Evolutionary conservation across 2,888 invertebrate genomes (phyloP), one percentile per base, ranked within the genome.

Genomic region (Apeira syringaria): DNA sequence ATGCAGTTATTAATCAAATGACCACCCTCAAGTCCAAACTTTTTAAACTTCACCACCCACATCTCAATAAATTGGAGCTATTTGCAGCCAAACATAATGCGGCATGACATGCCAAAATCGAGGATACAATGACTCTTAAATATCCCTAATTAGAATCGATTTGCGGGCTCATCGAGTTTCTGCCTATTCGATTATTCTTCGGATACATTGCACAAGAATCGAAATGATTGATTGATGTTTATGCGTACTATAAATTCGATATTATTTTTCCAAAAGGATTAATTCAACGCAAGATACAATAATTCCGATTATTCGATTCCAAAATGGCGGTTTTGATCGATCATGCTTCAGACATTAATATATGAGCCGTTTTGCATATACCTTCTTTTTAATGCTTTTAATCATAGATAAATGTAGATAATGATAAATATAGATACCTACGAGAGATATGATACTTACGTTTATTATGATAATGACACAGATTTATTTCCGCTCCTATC

Each of bases 111-210:
- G 65, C 58, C 63, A 68, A 61, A 68, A 65, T 64, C 64, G 20
- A 48, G 34, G 52, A 47, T 63, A 80, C 81, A 85, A 82, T 85
- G 81, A 85, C 80, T 86, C 76, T 74, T 79, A 81, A 86, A 82
- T 82, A 79, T 80, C 70, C 65, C 64, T 81, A 87, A 89, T 87
- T 87, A 85, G 79, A 74, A 82, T 75, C 80, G 77, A 82, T 87
- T 82, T 80, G 80, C 77, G 73, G 71, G 40, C 43, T 46, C 50
- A 53, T 69, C 68, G 66, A 46, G 59, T 60, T 64, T 61, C 33
- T 25, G 31, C 39, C 17, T 31, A 70, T 69, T 69, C 65, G 57
- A 64, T 62, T 74, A 75, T 83, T 81, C 74, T 75, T 84, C 78
- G 63, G 62, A 61, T 20, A 38, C 26, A 58, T 84, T 85, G 81